Evolutionary conservation across 1,140 invertebrate species (phyloP), one percentile per base, ranked within the genome.

Genomic region (Dendroctonus valens): DNA sequence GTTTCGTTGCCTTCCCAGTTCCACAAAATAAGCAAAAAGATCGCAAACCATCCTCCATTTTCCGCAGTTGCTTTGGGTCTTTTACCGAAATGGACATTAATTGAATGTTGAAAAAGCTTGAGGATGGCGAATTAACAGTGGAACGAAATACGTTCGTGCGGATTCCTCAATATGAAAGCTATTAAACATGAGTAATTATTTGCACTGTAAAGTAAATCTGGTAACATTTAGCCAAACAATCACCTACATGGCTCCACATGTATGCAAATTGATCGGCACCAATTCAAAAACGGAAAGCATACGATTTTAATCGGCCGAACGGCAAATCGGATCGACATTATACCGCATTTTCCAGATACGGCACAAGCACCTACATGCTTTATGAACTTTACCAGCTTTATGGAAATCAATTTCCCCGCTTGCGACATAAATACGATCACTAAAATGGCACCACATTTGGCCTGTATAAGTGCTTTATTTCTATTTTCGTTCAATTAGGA

Each of bases 331-430:
- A 12, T 59, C 26, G 55, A 38, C 53, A 55, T 59, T 59, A 59
- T 11, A 51, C 40, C 46, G 41, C 41, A 50, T 53, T 44, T 67
- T 60, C 48, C 41, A 59, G 58, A 67, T 67, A 67, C 57, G 58
- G 52, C 51, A 59, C 57, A 59, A 38, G 50, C 48, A 54, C 15
- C 58, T 65, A 42, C 49, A 58, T 57, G 63, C 65, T 59, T 53
- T 59, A 67, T 59, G 54, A 67, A 59, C 54, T 44, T 57, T 54
- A 52, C 40, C 57, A 11, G 46, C 15, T 67, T 67, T 67, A 67
- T 67, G 58, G 65, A 67, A 67, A 67, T 60, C 65, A 67, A 67
- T 67, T 67, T 67, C 50, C 49, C 52, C 12, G 48, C 41, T 40
- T 52, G 62, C 49, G 59, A 52, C 59, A 62, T 42, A 62, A 62